phyloP scores from a whole-genome alignment of 2,113 vertebrate species.

The Carettochelys insculpta region DNA sequence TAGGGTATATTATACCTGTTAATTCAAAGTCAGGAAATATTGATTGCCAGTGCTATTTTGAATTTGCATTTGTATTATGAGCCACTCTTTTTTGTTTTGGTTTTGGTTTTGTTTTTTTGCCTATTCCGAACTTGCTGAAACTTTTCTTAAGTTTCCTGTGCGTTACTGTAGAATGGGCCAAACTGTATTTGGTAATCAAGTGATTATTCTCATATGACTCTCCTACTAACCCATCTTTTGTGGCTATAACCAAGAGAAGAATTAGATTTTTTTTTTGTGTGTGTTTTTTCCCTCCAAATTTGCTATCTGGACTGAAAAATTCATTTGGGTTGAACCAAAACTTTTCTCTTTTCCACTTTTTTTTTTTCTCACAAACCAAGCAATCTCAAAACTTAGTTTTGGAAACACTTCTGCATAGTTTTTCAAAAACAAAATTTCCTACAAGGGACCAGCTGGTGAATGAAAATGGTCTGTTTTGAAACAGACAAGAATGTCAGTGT shows the following conservation, averaged over 20 bases:
- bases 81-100: too few relatives aligned
- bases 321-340: not conserved
- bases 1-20: too few relatives aligned
- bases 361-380: not conserved
- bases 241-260: not conserved
- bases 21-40: too few relatives aligned
- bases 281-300: too few relatives aligned
- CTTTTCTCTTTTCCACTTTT: too few relatives aligned
- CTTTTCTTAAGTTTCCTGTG: not conserved
- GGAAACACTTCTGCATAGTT: not conserved
- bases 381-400: not conserved
- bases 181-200: not conserved
- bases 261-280: not conserved
- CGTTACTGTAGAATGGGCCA: accelerated
- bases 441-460: not conserved
- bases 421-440: not conserved
- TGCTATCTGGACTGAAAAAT: not conserved
- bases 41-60: too few relatives aligned
- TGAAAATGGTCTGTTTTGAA: not conserved
- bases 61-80: too few relatives aligned
- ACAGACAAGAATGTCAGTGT: too few relatives aligned
- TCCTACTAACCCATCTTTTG: too few relatives aligned
- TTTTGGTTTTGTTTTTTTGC: too few relatives aligned
- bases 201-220: too few relatives aligned
- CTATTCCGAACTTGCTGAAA: too few relatives aligned